Percentiles rank a stretch among this genome's conserved stretches.
These are phyloP conservation scores for Campoletis raptor DNA, from an alignment of 2,888 invertebrate genomes.

Conservation along the genomic window DNA sequence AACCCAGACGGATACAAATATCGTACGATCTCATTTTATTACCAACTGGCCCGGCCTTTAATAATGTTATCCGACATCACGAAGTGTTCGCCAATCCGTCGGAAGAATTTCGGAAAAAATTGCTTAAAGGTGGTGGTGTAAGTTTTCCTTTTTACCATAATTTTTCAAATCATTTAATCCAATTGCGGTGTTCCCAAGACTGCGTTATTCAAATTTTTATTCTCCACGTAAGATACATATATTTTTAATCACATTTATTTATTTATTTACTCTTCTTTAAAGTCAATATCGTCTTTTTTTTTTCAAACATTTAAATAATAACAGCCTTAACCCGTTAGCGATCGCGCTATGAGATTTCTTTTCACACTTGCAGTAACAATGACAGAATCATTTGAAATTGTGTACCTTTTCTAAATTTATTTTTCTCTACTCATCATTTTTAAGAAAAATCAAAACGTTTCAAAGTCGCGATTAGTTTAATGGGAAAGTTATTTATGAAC, in stretches of 20 bases:
- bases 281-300: not conserved
- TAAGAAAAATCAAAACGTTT: not conserved
- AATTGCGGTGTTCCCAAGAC: not conserved
- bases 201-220: not conserved
- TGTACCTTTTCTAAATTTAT: not conserved
- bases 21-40: slow-evolving; percentile 95
- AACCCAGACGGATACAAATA: slow-evolving; percentile 94
- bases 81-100: slow-evolving; percentile 94
- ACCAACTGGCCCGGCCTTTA: slow-evolving; percentile 90
- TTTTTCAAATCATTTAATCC: not conserved
- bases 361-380: no score
- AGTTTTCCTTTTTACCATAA: slow-evolving; percentile 77
- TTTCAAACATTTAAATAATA: no score
- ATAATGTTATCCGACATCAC: slow-evolving; percentile 91
- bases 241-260: not conserved
- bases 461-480: no score
- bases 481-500: not conserved
- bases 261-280: not conserved
- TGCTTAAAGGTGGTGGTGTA: slow-evolving; percentile 95
- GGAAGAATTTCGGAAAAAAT: slow-evolving; percentile 95
- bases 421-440: no score
- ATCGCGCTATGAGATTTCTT: no score
- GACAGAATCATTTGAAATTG: no score
- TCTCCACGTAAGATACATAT: not conserved
- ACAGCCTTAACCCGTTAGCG: no score